phyloP scores from a whole-genome alignment of 2,113 vertebrate genomes.

The Brienomyrus longianalis region DNA sequence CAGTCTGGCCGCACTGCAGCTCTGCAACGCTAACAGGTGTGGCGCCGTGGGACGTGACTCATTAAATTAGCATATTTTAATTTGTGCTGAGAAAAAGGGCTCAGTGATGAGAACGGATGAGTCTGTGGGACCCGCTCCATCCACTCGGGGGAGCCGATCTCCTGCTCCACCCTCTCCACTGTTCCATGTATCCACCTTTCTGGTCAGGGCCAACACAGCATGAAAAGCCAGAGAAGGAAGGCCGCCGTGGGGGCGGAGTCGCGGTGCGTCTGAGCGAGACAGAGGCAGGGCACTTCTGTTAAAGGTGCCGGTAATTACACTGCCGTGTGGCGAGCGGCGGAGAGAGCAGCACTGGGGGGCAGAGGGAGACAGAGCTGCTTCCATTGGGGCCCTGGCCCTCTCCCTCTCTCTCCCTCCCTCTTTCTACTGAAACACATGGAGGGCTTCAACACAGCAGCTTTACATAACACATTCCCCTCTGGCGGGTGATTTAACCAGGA shows the following conservation, averaged over 20 bases:
- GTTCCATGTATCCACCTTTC: neutral
- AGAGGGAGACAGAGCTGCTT: conserved; percentile 16
- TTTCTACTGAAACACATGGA: neutral
- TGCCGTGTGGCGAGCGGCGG: neutral
- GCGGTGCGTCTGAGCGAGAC: neutral
- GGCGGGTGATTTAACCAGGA: neutral
- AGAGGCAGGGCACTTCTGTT: neutral
- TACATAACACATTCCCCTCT: conserved; percentile 3
- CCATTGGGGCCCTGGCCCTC: neutral
- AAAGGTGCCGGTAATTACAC: conserved; percentile 12
- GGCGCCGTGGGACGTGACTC: neutral
- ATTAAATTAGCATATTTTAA: conserved; percentile 21
- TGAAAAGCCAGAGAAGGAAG: neutral
- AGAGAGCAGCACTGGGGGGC: neutral
- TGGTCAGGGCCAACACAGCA: neutral
- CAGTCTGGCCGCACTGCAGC: neutral
- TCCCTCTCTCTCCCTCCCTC: neutral
- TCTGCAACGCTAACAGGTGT: neutral
- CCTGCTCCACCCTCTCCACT: neutral
- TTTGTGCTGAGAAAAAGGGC: neutral
- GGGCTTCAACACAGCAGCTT: conserved; percentile 26
- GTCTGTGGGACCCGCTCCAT: neutral
- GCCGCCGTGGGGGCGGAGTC: neutral
- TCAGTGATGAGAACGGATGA: neutral
- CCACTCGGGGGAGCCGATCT: no score